Conservation (phyloP, 2,888 invertebrate species). For the Elysia crispata region DNA sequence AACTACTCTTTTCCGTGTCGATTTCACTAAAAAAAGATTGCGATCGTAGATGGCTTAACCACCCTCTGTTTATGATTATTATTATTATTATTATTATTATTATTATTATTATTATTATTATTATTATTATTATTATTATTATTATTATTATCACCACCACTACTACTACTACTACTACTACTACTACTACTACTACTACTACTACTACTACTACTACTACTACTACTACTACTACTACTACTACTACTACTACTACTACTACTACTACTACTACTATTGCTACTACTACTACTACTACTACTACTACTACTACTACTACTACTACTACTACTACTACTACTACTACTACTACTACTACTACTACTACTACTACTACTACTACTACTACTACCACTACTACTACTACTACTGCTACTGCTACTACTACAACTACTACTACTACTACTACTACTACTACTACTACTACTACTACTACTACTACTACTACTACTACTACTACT, state of each 20-base stretch:
- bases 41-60: too few species aligned
- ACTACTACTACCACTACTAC: not conserved
- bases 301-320: slow-evolving; percentile 27
- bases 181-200: slow-evolving; percentile 32
- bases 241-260: slow-evolving; percentile 18
- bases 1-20: too few species aligned
- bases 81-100: not conserved
- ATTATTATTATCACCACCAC: not conserved
- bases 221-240: slow-evolving; percentile 29
- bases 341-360: slow-evolving; percentile 33
- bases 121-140: not conserved
- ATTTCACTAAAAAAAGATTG: too few species aligned
- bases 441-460: slow-evolving; percentile 14
- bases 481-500: slow-evolving; percentile 25
- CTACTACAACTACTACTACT: not conserved
- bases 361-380: slow-evolving; percentile 14
- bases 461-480: slow-evolving; percentile 6
- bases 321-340: slow-evolving; percentile 30
- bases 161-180: slow-evolving; percentile 21
- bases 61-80: too few species aligned
- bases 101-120: not conserved
- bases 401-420: slow-evolving; percentile 11
- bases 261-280: slow-evolving; percentile 14
- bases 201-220: slow-evolving; percentile 19
- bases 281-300: slow-evolving; percentile 23